Conservation (phyloP, 2,113 vertebrate species). For the Anolis sagrei region DNA sequence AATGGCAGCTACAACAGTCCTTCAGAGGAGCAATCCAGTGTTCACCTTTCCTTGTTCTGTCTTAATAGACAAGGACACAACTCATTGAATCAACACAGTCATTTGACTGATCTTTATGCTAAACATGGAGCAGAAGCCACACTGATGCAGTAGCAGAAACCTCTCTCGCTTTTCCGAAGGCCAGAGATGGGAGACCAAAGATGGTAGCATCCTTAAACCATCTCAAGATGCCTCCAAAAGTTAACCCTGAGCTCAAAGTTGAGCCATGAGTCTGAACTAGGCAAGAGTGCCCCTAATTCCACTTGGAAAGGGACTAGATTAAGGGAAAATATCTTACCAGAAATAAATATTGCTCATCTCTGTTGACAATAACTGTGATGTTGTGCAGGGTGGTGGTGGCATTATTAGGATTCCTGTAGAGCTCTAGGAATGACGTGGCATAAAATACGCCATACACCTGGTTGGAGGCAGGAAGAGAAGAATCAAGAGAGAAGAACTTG, state of each 20-base stretch:
- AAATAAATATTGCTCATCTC: slow-evolving; percentile 94
- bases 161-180: too few relatives aligned
- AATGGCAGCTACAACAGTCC: too few relatives aligned
- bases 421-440: slow-evolving; percentile 92
- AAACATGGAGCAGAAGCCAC: too few relatives aligned
- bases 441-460: slow-evolving; percentile 93
- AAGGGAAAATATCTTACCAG: slow-evolving; percentile 78
- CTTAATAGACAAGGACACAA: too few relatives aligned
- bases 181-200: background rate
- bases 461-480: too few relatives aligned
- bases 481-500: background rate
- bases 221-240: background rate
- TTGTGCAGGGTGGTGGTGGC: slow-evolving; percentile 76
- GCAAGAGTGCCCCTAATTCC: accelerated
- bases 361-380: slow-evolving; percentile 83
- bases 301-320: accelerated
- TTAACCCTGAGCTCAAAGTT: too few relatives aligned
- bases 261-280: accelerated
- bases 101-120: too few relatives aligned
- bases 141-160: too few relatives aligned
- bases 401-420: slow-evolving; percentile 86
- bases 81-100: too few relatives aligned
- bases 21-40: too few relatives aligned
- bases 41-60: too few relatives aligned
- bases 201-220: background rate